Conservation (phyloP, 2,113 vertebrate species). For the Laticauda colubrina region DNA sequence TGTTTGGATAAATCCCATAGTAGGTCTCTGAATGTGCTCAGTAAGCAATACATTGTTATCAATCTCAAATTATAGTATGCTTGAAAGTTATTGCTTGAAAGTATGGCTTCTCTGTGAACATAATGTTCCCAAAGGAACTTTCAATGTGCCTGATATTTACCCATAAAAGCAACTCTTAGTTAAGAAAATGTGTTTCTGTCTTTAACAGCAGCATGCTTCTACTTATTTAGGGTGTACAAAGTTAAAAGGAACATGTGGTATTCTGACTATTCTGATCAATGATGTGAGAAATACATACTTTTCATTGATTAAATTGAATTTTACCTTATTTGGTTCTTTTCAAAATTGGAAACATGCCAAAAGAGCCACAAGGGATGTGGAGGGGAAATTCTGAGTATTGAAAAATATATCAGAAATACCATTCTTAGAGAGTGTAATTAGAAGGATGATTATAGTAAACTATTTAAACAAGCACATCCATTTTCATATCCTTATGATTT, state of each 20-base stretch:
- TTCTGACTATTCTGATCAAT: not conserved
- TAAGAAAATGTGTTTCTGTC: constrained; percentile 7
- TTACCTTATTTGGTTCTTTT: not conserved
- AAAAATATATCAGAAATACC: not conserved
- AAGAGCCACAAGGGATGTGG: not conserved
- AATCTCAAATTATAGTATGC: not conserved
- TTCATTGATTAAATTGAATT: not conserved
- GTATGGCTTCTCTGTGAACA: not conserved
- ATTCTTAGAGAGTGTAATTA: not conserved
- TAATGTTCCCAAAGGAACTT: not conserved
- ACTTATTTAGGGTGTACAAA: not conserved
- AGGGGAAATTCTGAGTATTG: not conserved
- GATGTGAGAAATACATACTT: not conserved
- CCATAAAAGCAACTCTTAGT: constrained; percentile 5
- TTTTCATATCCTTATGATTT: not conserved
- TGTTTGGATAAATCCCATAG: not conserved
- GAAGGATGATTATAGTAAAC: not conserved
- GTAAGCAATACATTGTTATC: not conserved
- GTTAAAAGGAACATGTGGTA: not conserved
- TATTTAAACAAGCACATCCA: not conserved
- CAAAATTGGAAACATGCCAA: not conserved
- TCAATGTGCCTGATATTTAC: not conserved
- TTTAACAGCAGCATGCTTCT: not conserved
- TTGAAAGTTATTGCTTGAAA: not conserved
- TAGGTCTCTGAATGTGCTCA: not conserved